Evolutionary conservation across 2,797 vertebrate genomes (phyloP).

Genomic region (Bovichtus variegatus): DNA sequence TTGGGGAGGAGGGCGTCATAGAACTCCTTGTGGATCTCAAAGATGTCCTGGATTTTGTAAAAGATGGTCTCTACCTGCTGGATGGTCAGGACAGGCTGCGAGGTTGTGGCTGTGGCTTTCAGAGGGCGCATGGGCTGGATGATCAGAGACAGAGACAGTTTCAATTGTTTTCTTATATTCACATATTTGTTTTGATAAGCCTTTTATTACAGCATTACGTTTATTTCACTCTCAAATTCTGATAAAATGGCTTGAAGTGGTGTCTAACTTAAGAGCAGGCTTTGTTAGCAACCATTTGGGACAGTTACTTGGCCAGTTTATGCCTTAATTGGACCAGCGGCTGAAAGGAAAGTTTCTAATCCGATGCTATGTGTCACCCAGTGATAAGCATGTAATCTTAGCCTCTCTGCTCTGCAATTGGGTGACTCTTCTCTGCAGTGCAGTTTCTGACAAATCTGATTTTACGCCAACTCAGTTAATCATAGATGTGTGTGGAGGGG

Average conservation of each 20-base stretch:
- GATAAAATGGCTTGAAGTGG: neutral
- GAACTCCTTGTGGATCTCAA: conserved; percentile 97
- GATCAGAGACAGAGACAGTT: neutral
- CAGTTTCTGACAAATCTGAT: conserved; percentile 17
- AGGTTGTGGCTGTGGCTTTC: conserved; percentile 95
- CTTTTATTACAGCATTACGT: neutral
- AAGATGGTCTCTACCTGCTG: conserved; percentile 98
- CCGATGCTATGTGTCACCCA: conserved; percentile 8
- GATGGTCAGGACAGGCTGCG: conserved; percentile 95
- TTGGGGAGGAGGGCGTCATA: conserved; percentile 93
- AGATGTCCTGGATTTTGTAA: conserved; percentile 98
- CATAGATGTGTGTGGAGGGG: conserved; percentile 41
- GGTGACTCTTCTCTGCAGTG: conserved; percentile 3
- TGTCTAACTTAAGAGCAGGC: neutral
- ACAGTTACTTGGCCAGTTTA: neutral
- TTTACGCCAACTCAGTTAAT: conserved; percentile 34
- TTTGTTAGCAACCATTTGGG: neutral
- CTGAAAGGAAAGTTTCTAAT: neutral
- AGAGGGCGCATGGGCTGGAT: conserved; percentile 95
- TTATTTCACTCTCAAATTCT: too few species aligned
- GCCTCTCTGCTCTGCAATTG: conserved; percentile 22
- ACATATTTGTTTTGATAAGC: neutral
- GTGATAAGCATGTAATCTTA: conserved; percentile 16
- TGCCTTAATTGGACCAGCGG: neutral
- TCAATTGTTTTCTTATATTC: neutral